phyloP scores from a whole-genome alignment of 2,797 vertebrate genomes.

The Thripadectes ignobilis region DNA sequence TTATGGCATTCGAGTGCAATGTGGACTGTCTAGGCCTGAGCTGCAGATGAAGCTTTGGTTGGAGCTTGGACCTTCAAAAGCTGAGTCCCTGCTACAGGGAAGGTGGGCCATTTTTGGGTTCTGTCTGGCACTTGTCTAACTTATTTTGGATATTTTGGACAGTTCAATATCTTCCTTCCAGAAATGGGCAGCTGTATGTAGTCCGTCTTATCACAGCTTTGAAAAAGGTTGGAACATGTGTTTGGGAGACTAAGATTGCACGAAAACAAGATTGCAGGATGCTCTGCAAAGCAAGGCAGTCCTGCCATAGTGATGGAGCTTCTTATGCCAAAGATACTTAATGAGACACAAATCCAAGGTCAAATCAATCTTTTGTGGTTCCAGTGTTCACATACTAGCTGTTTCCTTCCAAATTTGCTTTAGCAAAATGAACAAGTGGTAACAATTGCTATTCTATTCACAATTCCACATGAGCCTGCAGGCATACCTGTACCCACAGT shows the following conservation, averaged over 20 bases:
- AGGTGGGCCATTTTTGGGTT: background rate
- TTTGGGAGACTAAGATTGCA: background rate
- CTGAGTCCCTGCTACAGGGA: background rate
- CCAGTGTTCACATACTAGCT: background rate
- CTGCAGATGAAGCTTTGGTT: background rate
- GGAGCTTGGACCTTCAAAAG: background rate
- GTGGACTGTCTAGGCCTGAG: background rate
- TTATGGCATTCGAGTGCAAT: fast-evolving
- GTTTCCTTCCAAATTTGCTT: background rate
- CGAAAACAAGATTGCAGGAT: background rate
- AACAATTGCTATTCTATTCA: background rate
- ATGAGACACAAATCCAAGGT: background rate
- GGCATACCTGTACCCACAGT: background rate
- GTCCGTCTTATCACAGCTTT: background rate
- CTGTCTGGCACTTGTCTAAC: background rate
- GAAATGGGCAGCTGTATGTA: background rate
- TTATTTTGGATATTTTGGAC: background rate
- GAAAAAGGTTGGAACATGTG: background rate
- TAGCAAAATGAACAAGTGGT: background rate
- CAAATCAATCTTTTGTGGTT: background rate
- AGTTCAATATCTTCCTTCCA: background rate
- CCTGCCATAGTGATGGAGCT: background rate
- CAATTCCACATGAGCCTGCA: background rate
- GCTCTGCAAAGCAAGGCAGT: background rate
- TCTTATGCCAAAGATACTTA: background rate